Evolutionary conservation across 2,797 vertebrate species (phyloP), one percentile per base, ranked within the genome.

Genomic region (Melopsittacus undulatus): DNA sequence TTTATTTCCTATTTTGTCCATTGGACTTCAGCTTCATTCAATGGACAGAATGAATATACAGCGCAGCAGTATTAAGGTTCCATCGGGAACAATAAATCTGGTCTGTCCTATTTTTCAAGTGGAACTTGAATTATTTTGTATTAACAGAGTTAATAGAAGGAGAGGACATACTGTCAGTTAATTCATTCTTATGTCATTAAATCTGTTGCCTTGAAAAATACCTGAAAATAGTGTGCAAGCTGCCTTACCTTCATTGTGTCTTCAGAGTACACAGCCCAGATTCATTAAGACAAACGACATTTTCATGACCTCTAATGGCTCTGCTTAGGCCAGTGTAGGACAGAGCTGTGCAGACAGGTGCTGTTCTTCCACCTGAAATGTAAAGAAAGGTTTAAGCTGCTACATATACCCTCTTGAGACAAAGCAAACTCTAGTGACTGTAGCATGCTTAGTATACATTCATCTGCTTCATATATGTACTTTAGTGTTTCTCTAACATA

Each of bases 31-130:
- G 75, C n/a, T 91, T 91, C 52, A 75, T 92, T 94, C 84, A 72
- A 22, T 62, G 52, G 7, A 40, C 38, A 89, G 46, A 87, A 61
- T 21, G 13, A 45, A 80, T 89, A 80, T 11, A 54, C 15, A 74
- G 23, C 27, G 32, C 40, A 89, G 57, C 11, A 94, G 84, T 94
- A 86, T 83, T 92, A 94, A 85, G 38, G 43, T 85, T 73, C 75
- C 89, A 78, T 1, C 40, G 84, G 62, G 89, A 87, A 51, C 45
- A 83, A 40, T 81, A 89, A 83, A 83, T 88, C 84, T 89, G 30
- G 40, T 75, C 63, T 89, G 79, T 77, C 57, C 45, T 81, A 69
- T 89, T 95, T 95, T 93, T 89, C 73, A 49, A 86, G 69, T 51
- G 64, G 30, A 66, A 68, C 61, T 85, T 75, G 69, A 89, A 89